These are phyloP conservation scores for Sebastes jordani DNA, from an alignment of 2,797 vertebrate species.

Conservation along the genomic window DNA sequence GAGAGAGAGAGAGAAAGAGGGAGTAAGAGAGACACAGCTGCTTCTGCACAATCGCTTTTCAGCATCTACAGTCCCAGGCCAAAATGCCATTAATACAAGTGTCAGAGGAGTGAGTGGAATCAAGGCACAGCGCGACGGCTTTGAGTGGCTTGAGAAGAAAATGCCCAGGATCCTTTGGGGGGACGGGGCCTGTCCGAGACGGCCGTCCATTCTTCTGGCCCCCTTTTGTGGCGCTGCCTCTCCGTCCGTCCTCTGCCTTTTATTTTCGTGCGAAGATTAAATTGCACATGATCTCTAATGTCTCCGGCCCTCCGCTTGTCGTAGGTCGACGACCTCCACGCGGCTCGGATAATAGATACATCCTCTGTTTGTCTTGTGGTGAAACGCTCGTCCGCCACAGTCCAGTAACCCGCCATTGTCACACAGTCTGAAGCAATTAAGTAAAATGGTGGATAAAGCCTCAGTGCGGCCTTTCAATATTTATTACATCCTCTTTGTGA, in stretches of 20 bases:
- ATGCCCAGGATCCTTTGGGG: conserved; percentile 87
- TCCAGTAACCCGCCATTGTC: conserved; percentile 94
- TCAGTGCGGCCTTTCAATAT: conserved; percentile 84
- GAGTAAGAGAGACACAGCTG: conserved; percentile 84
- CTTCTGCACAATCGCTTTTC: conserved; percentile 88
- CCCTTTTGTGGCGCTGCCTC: conserved; percentile 89
- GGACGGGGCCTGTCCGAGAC: conserved; percentile 78
- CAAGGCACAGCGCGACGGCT: conserved; percentile 76
- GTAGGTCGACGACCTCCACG: conserved; percentile 91
- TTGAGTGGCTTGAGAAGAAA: conserved; percentile 87
- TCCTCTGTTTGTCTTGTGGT: conserved; percentile 84
- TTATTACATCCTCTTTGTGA: conserved; percentile 84
- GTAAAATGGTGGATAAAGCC: conserved; percentile 90
- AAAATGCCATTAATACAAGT: conserved; percentile 95
- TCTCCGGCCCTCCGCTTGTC: conserved; percentile 88
- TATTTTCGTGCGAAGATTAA: conserved; percentile 98
- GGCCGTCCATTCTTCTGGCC: conserved; percentile 87
- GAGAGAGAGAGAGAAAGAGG: conserved; percentile 47
- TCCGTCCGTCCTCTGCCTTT: conserved; percentile 67
- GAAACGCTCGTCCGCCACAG: conserved; percentile 88
- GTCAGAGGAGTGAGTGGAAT: conserved; percentile 91
- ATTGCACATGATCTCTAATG: conserved; percentile 98
- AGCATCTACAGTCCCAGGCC: conserved; percentile 89
- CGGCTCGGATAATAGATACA: conserved; percentile 97
- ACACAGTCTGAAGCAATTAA: conserved; percentile 94